These are phyloP conservation scores for Oconnorella tubifera DNA, from an alignment of 2,888 invertebrate species.

Conservation along the genomic window DNA sequence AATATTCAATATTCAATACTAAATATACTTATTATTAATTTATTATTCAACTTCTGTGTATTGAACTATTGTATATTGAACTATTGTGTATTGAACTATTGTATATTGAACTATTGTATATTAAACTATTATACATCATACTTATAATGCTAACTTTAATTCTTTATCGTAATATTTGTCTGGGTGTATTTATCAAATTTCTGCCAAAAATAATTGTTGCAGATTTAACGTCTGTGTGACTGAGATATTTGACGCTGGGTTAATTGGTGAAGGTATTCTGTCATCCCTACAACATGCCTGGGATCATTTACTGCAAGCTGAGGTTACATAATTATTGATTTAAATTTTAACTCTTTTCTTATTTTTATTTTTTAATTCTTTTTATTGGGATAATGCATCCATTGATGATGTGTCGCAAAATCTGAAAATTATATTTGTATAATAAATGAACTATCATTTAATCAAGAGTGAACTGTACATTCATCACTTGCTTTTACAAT, in stretches of 20 bases:
- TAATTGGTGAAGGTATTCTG: constrained; percentile 73
- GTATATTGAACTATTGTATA: too few relatives aligned
- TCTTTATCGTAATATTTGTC: too few relatives aligned
- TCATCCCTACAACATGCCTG: constrained; percentile 67
- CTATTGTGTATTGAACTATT: too few relatives aligned
- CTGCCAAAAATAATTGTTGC: too few relatives aligned
- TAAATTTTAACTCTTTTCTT: background rate
- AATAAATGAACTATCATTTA: background rate
- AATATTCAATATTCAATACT: too few relatives aligned
- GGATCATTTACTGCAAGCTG: constrained; percentile 58
- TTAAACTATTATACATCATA: too few relatives aligned
- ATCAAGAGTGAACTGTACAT: background rate
- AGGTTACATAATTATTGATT: background rate
- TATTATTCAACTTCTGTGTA: too few relatives aligned
- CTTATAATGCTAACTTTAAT: too few relatives aligned
- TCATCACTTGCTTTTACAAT: background rate
- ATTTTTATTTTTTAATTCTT: background rate
- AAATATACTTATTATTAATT: too few relatives aligned
- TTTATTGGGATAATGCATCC: background rate
- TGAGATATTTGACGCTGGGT: constrained; percentile 75
- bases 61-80: too few relatives aligned
- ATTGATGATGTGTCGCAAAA: background rate
- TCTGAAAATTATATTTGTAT: background rate
- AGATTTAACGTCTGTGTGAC: constrained; percentile 61
- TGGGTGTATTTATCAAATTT: too few relatives aligned